Base-by-base conservation (phyloP, 2,113 vertebrate species). In the Gallinago paraguaiae region DNA sequence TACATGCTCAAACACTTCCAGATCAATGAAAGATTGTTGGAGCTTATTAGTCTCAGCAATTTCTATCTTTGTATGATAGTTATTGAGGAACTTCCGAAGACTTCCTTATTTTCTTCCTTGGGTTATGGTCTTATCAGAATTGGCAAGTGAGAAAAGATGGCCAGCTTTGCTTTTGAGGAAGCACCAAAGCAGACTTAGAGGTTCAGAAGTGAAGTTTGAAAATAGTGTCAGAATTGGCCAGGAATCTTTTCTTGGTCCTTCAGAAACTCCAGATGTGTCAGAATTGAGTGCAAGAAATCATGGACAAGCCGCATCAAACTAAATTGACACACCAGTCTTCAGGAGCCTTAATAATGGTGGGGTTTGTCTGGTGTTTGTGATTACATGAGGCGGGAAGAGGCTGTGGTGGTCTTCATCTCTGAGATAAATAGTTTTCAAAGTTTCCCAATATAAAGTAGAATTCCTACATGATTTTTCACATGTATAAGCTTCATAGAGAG, bases 301-400 rank as follows among this genome's bases (percentile, higher is more conserved):
- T 7, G 46, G n/a, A 51, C 24, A 80, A 86, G 22, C 5, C 51
- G 11, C 27, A 12, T 86, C 45, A 92, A 45, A 24, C 16, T 69
- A 53, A 71, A 45, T 3, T 22, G 50, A 10, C 12, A 3, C 33
- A 39, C 37, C 33, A 56, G 54, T 17, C 10, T 64, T 82, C 9
- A 30, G 23, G 15, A 41, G 1, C 6, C 10, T 12, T 37, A 71
- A 10, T 18, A 59, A 17, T 12, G 8, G 2, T 39, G 9, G 11
- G 4, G 6, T 64, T 77, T 71, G 17, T 46, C 48, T 65, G 13
- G 13, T 46, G 11, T 67, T 75, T 68, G 33, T 64, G 43, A 80
- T 12, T 69, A 20, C 0, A 2, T 15, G 16, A 69, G 16, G 7
- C 0, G 2, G 3, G 33, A 78, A 54, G 27, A 69, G 13, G 8